These are phyloP conservation scores for Acheta domesticus DNA, from an alignment of 2,888 invertebrate species.

Conservation along the genomic window DNA sequence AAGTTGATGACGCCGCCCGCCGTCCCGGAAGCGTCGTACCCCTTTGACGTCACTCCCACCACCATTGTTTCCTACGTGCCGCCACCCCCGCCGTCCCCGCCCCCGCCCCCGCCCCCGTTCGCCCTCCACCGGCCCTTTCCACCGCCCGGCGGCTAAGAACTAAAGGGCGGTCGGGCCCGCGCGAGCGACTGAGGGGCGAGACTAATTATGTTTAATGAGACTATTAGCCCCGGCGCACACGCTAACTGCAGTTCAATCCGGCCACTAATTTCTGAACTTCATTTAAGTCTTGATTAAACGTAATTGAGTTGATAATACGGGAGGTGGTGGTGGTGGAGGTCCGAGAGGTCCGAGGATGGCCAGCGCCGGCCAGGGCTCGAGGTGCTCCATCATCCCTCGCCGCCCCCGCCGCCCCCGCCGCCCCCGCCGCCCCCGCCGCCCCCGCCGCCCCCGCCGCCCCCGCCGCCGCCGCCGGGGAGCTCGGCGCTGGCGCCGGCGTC, in stretches of 20 bases:
- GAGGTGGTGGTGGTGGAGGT: neutral
- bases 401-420: neutral
- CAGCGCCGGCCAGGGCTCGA: neutral
- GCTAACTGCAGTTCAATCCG: slow-evolving; percentile 30
- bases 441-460: neutral
- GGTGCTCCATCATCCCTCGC: neutral
- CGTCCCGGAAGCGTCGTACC: too few relatives aligned
- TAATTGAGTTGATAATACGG: slow-evolving; percentile 32
- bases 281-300: slow-evolving; percentile 31
- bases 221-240: slow-evolving; percentile 25
- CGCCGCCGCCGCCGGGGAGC: neutral
- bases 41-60: too few relatives aligned
- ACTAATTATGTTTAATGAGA: slow-evolving; percentile 31
- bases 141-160: neutral
- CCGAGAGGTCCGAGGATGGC: neutral
- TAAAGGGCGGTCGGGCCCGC: neutral
- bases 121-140: neutral
- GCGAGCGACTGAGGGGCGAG: neutral
- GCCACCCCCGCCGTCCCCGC: neutral
- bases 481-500: too few relatives aligned
- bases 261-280: slow-evolving; percentile 31
- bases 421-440: too few relatives aligned
- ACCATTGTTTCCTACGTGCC: too few relatives aligned
- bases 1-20: too few relatives aligned
- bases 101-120: neutral